Percentiles rank a stretch among this genome's conserved stretches.
These are phyloP conservation scores for Tyto alba DNA, from an alignment of 2,113 vertebrate species.

Conservation along the genomic window DNA sequence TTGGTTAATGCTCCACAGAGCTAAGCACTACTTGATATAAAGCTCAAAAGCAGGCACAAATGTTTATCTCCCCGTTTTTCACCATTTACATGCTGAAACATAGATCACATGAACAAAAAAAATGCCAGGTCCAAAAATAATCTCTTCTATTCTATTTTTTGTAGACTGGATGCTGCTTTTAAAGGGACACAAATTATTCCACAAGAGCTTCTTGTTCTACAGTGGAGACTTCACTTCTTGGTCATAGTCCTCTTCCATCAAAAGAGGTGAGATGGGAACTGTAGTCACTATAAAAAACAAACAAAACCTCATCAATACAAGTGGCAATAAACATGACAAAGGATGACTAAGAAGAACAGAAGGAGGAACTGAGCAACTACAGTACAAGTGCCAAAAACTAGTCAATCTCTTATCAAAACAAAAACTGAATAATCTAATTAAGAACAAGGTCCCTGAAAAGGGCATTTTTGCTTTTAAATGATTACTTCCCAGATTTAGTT, in stretches of 20 bases:
- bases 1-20: conserved; percentile 55
- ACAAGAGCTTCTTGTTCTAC: conserved; percentile 45
- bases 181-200: conserved; percentile 36
- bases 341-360: neutral
- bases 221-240: conserved; percentile 50
- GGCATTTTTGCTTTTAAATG: neutral
- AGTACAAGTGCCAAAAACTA: neutral
- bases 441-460: neutral
- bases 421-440: neutral
- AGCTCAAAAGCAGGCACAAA: conserved; percentile 66
- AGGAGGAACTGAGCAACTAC: neutral
- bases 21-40: conserved; percentile 57
- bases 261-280: conserved; percentile 61
- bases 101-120: conserved; percentile 55
- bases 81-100: conserved; percentile 69
- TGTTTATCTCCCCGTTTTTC: conserved; percentile 62
- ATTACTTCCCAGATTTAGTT: neutral
- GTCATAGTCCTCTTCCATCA: conserved; percentile 60
- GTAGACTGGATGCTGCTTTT: conserved; percentile 30
- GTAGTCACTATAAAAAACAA: conserved; percentile 47
- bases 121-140: conserved; percentile 45
- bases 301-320: conserved; percentile 20
- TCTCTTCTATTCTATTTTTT: conserved; percentile 47
- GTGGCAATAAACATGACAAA: neutral
- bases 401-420: neutral